Evolutionary conservation across 2,888 invertebrate species (phyloP), one percentile per base, ranked within the genome.

Genomic region (Cyaniris semiargus): DNA sequence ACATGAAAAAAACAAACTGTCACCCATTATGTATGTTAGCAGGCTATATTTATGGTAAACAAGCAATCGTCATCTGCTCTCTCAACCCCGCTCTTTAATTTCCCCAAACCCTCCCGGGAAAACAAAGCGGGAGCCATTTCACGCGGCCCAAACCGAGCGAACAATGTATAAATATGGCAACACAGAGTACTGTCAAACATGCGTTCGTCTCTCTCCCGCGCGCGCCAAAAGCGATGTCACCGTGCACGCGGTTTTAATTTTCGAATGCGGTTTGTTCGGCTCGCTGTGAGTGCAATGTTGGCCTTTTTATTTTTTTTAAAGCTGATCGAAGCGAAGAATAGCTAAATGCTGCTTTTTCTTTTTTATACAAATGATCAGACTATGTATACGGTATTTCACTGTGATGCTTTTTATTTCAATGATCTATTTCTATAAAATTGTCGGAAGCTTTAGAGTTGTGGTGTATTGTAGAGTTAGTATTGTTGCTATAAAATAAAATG

Each of bases 81-180:
- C 84, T 86, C 88, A 88, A 88, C 89, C 89, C 88, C 87, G 85
- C 86, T 86, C 86, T 92, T 91, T 93, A 92, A 93, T 93, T 90
- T 91, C 87, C 91, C 88, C 89, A 91, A 92, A 90, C 91, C 92
- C 89, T 88, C 86, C 83, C 79, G 84, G 85, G 86, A 86, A 90
- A 89, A 92, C 90, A 92, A 92, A 90, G 88, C 86, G 85, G 82
- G 85, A 88, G 87, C 90, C 90, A 90, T 91, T 93, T 92, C 92
- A 91, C 92, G 90, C 92, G 90, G 88, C 87, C 90, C 87, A 90
- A 92, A 92, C 93, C 93, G 88, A 91, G 86, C 88, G 89, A 89
- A 92, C 92, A 93, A 92, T 90, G 87, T 88, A 86, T 87, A 86
- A 86, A 84, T 86, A 85, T 89, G 88, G 86, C 87, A 87, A 86